Percentiles rank a stretch among this genome's conserved stretches.
Evolutionary conservation across 2,113 vertebrate species (phyloP).

Genomic region (Rhabdornis inornatus): DNA sequence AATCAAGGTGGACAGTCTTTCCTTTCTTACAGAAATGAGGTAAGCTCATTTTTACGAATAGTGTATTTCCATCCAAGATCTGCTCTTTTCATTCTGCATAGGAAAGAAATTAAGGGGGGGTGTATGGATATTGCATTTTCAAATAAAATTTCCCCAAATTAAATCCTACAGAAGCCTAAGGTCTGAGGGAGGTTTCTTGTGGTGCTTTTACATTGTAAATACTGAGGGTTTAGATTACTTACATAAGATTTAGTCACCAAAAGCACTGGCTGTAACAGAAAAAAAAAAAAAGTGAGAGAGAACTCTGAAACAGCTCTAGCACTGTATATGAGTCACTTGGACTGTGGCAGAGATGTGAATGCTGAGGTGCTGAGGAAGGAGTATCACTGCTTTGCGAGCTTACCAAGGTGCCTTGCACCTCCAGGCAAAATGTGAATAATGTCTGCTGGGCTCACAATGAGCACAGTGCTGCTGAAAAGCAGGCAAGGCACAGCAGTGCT

Average conservation of each 20-base stretch:
- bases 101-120: not conserved
- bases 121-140: slow-evolving; percentile 46
- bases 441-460: not conserved
- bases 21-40: slow-evolving; percentile 54
- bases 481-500: not conserved
- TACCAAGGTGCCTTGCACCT: not conserved
- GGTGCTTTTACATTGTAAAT: slow-evolving; percentile 54
- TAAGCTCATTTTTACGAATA: slow-evolving; percentile 65
- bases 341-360: not conserved
- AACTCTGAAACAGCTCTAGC: slow-evolving; percentile 51
- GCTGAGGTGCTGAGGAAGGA: not conserved
- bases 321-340: slow-evolving; percentile 33
- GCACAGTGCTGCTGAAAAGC: not conserved
- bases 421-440: not conserved
- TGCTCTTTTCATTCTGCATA: slow-evolving; percentile 27
- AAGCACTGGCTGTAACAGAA: not conserved
- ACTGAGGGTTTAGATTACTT: slow-evolving; percentile 57
- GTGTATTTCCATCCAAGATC: slow-evolving; percentile 51
- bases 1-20: slow-evolving; percentile 60
- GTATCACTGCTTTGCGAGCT: not conserved
- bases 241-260: slow-evolving; percentile 53
- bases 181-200: slow-evolving; percentile 22
- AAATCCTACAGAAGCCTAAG: slow-evolving; percentile 58
- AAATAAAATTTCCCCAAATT: slow-evolving; percentile 65
- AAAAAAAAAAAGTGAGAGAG: not conserved